Conservation (phyloP, 2,888 invertebrate species). For the Dynastes tityus region DNA sequence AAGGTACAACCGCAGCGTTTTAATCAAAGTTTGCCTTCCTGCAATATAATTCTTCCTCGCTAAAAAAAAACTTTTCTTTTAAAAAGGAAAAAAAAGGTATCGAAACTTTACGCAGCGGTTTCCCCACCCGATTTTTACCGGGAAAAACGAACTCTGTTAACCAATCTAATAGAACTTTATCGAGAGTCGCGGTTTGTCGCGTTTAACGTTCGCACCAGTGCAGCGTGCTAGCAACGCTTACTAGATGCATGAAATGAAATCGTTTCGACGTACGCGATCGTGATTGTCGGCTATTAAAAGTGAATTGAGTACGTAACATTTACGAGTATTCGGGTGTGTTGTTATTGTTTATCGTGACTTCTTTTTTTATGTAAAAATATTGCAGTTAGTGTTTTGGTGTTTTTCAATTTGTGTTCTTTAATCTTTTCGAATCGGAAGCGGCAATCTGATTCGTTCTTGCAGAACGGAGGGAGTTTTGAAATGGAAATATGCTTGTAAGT, state of each 20-base stretch:
- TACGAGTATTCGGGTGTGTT: too few relatives aligned
- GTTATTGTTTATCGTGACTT: too few relatives aligned
- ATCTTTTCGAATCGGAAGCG: neutral
- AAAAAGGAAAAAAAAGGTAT: too few relatives aligned
- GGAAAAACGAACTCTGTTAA: constrained; percentile 19
- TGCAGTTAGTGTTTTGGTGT: neutral
- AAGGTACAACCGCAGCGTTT: too few relatives aligned
- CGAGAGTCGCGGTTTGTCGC: neutral
- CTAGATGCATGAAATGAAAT: constrained; percentile 37
- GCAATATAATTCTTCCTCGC: too few relatives aligned
- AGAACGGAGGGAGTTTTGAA: constrained; percentile 11
- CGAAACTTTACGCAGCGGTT: neutral
- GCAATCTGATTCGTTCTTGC: neutral
- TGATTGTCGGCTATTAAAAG: neutral
- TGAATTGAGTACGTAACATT: neutral
- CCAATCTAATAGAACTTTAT: constrained; percentile 34
- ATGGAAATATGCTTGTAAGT: constrained; percentile 51
- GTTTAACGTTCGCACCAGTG: constrained; percentile 20
- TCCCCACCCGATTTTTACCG: constrained; percentile 45
- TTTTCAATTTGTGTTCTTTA: neutral
- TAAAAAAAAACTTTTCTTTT: too few relatives aligned
- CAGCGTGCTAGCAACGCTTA: constrained; percentile 15
- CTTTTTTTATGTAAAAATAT: constrained; percentile 2
- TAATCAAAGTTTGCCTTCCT: too few relatives aligned
- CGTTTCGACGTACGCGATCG: constrained; percentile 26